Percentiles rank a stretch among this genome's conserved stretches.
Conservation (phyloP, 23 tunicate species). For the Botrylloides violaceus region DNA sequence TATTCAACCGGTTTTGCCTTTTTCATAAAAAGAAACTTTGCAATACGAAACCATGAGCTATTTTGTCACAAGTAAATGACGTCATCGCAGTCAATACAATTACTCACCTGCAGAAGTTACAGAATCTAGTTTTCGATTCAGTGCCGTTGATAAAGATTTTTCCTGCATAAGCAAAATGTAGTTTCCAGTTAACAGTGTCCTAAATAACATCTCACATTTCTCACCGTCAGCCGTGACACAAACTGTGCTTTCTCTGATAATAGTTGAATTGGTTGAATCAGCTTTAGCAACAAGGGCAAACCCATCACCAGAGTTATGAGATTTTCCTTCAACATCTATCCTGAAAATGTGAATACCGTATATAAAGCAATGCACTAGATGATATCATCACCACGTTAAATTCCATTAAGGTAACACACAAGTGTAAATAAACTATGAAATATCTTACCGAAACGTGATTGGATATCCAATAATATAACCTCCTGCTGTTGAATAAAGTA, state of each 20-base stretch:
- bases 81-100: too few relatives aligned
- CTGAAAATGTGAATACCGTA: slow-evolving; percentile 14
- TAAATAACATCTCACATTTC: too few relatives aligned
- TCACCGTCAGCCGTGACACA: slow-evolving; percentile 25
- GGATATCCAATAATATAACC: slow-evolving; percentile 53
- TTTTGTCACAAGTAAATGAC: too few relatives aligned
- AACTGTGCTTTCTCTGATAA: slow-evolving; percentile 6
- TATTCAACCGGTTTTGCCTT: too few relatives aligned
- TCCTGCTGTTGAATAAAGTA: slow-evolving; percentile 55
- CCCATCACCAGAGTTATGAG: slow-evolving; percentile 20
- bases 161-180: slow-evolving; percentile 37
- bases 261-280: slow-evolving; percentile 5
- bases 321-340: slow-evolving; percentile 65
- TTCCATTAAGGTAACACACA: too few relatives aligned
- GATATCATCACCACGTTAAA: too few relatives aligned
- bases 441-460: slow-evolving; percentile 27
- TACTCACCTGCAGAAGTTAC: slow-evolving; percentile 33
- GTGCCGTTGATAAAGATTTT: slow-evolving; percentile 66
- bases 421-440: background rate
- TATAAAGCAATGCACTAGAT: too few relatives aligned
- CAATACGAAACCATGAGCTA: too few relatives aligned
- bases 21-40: too few relatives aligned
- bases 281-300: slow-evolving; percentile 16
- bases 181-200: too few relatives aligned
- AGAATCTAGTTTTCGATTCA: slow-evolving; percentile 50